Percentiles rank a stretch among this genome's conserved stretches.
Conservation (phyloP, 2,888 invertebrate species). For the Melanotus villosus region DNA sequence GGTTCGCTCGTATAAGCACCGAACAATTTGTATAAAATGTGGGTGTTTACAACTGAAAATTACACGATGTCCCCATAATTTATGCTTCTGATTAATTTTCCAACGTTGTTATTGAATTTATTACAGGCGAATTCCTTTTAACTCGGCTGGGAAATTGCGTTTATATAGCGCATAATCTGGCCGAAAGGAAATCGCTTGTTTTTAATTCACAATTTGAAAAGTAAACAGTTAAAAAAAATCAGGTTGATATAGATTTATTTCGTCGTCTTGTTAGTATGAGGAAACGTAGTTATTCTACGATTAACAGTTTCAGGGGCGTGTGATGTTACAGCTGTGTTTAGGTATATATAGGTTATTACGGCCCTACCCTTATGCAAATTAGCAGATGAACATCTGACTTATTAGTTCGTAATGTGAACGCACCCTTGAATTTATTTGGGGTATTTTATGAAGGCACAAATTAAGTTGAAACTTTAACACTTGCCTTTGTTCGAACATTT, state of each 20-base stretch:
- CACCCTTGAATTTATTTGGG: neutral
- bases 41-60: slow-evolving; percentile 12
- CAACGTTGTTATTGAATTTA: neutral
- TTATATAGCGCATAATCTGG: no score
- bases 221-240: no score
- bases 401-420: neutral
- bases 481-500: no score
- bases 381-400: neutral
- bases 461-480: no score
- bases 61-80: slow-evolving; percentile 5
- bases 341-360: neutral
- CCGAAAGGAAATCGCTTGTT: no score
- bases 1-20: slow-evolving; percentile 17
- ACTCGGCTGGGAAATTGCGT: no score
- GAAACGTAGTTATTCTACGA: no score
- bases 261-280: no score
- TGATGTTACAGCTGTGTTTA: neutral
- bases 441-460: neutral
- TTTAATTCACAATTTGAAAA: no score
- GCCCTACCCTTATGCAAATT: slow-evolving; percentile 5
- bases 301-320: neutral
- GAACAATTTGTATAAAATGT: slow-evolving; percentile 22
- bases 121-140: no score
- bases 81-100: slow-evolving; percentile 2
- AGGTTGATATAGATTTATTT: no score